These are phyloP conservation scores for Alcis repandata DNA, from an alignment of 2,888 invertebrate genomes.

Conservation along the genomic window DNA sequence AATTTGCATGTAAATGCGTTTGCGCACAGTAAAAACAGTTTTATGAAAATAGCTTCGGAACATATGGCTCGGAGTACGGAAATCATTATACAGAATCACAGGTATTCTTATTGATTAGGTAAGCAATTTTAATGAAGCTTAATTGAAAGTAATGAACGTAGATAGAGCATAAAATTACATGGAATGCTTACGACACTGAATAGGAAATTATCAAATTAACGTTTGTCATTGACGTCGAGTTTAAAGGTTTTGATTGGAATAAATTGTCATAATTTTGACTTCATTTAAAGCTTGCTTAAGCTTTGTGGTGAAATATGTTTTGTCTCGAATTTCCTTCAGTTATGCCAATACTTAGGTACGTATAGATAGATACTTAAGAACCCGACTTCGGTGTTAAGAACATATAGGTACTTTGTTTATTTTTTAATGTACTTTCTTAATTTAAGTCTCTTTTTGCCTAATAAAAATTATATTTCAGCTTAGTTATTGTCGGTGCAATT, in stretches of 20 bases:
- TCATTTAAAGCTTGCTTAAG: neutral
- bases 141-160: slow-evolving; percentile 8
- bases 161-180: slow-evolving; percentile 12
- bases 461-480: too few species aligned
- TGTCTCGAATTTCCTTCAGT: too few species aligned
- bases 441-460: too few species aligned
- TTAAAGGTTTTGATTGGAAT: slow-evolving; percentile 7
- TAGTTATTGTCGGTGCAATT: too few species aligned
- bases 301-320: neutral
- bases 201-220: slow-evolving; percentile 10
- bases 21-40: slow-evolving; percentile 40
- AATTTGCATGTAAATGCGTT: slow-evolving; percentile 67
- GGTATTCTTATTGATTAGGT: slow-evolving; percentile 9
- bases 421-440: too few species aligned
- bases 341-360: too few species aligned
- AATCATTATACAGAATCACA: slow-evolving; percentile 9
- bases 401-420: too few species aligned
- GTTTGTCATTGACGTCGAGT: slow-evolving; percentile 2
- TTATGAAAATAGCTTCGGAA: slow-evolving; percentile 43
- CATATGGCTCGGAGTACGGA: slow-evolving; percentile 22
- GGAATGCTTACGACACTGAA: neutral
- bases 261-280: neutral
- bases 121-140: slow-evolving; percentile 16
- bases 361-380: too few species aligned
- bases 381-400: too few species aligned